These are phyloP conservation scores for Brienomyrus brachyistius DNA, from an alignment of 2,113 vertebrate species.

Conservation along the genomic window DNA sequence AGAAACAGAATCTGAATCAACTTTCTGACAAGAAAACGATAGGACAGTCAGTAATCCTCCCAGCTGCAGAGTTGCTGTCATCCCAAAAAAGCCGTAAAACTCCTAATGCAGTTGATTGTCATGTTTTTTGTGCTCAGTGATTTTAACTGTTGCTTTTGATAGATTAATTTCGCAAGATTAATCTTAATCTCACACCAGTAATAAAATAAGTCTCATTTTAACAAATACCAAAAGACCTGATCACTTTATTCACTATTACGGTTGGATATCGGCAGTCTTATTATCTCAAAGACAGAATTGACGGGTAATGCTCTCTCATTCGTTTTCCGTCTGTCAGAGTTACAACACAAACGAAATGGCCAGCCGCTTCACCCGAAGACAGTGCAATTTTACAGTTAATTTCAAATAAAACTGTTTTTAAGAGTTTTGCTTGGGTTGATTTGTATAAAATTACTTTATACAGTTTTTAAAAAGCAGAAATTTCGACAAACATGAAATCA, in stretches of 20 bases:
- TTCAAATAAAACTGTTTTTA: background rate
- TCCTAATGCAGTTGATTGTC: background rate
- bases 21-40: background rate
- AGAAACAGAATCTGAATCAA: background rate
- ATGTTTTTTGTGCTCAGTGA: too few relatives aligned
- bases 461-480: background rate
- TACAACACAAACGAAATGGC: background rate
- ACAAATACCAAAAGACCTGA: background rate
- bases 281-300: too few relatives aligned
- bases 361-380: background rate
- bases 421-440: background rate
- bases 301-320: background rate
- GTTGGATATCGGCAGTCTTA: too few relatives aligned
- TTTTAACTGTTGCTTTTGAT: too few relatives aligned
- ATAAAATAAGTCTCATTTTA: background rate
- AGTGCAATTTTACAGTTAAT: background rate
- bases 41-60: background rate
- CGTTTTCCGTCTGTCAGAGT: background rate
- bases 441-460: background rate
- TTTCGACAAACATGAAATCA: background rate
- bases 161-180: background rate
- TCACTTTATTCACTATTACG: too few relatives aligned
- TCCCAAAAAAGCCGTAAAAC: background rate
- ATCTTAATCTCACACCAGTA: too few relatives aligned
- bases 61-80: background rate